Evolutionary conservation across 2,113 vertebrate genomes (phyloP).

Genomic region (Paratilapia polleni): DNA sequence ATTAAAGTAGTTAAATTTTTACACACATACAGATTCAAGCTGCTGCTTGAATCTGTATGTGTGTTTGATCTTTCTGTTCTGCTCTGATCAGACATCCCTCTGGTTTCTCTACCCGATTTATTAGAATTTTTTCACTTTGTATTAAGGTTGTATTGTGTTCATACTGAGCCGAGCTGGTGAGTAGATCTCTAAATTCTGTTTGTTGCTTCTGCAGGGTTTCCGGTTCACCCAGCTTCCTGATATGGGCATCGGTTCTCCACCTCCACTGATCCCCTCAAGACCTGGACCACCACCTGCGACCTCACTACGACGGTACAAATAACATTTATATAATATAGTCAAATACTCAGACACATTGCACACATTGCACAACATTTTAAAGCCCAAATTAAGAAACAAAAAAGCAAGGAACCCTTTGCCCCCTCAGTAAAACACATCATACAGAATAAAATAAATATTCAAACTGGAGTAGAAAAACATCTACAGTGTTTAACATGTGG

Average conservation of each 20-base stretch:
- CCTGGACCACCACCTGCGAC: constrained; percentile 90
- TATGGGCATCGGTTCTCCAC: constrained; percentile 95
- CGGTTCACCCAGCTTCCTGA: constrained; percentile 98
- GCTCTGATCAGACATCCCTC: not conserved
- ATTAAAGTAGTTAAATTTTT: not conserved
- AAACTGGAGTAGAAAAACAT: not conserved
- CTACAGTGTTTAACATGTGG: not conserved
- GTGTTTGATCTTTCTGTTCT: not conserved
- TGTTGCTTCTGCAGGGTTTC: constrained; percentile 85
- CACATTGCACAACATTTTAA: no score
- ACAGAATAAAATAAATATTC: no score
- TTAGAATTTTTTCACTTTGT: not conserved
- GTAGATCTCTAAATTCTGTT: not conserved
- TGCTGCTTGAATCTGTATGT: not conserved
- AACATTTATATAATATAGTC: not conserved
- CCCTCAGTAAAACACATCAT: not conserved
- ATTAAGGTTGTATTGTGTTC: not conserved
- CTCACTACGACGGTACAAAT: constrained; percentile 85
- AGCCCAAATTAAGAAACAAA: rapidly evolving
- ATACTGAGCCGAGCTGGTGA: not conserved
- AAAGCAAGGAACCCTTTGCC: not conserved
- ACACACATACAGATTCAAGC: no score
- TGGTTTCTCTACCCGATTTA: not conserved
- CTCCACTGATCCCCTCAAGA: constrained; percentile 93
- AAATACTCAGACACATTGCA: not conserved